Evolutionary conservation across 2,888 invertebrate genomes (phyloP), one percentile per base, ranked within the genome.

Genomic region (Meliscaeva auricollis): DNA sequence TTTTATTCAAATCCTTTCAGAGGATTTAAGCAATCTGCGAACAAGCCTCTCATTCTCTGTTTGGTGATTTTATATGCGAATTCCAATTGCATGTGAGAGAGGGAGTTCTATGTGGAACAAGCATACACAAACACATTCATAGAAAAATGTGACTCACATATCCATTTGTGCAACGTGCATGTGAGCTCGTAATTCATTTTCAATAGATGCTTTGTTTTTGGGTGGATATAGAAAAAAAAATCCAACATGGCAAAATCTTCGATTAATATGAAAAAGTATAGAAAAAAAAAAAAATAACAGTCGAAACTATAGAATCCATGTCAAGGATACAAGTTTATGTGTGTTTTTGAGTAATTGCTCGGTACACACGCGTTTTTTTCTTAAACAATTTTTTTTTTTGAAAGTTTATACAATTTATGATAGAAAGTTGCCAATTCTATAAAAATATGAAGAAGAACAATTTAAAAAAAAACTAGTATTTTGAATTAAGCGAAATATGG

Each of bases 1-100:
- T 77, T 82, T 77, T 82, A 77, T 77, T 82, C 60, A 77, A 82
- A 81, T 81, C 41, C 50, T 48, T 64, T 50, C 68, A 52, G 35
- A 17, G 66, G 79, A 79, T 52, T 52, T 52, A 32, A 48, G 50
- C 50, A 68, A 60, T 44, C 35, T 54, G 46, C 20, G 72, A 77
- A 77, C 46, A 20, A 54, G 75, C 60, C 54, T 66, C 60, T 41
- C 17, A 17, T 9, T 54, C 30, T 15, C 26, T 15, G 8, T 54
- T 52, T 41, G 52, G 17, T 46, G 32, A 64, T n/a, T 60, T 17
- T 62, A n/a, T 35, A 48, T 17, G 13, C 13, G 48, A 62, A 44
- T 44, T 46, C 17, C 13, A 64, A 64, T 64, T 64, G 26, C 38
- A 46, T 26, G 44, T 35, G 22, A 13, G 22, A 13, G n/a, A 26